These are phyloP conservation scores for Anthrax anthrax DNA, from an alignment of 2,888 invertebrate species.

Conservation along the genomic window DNA sequence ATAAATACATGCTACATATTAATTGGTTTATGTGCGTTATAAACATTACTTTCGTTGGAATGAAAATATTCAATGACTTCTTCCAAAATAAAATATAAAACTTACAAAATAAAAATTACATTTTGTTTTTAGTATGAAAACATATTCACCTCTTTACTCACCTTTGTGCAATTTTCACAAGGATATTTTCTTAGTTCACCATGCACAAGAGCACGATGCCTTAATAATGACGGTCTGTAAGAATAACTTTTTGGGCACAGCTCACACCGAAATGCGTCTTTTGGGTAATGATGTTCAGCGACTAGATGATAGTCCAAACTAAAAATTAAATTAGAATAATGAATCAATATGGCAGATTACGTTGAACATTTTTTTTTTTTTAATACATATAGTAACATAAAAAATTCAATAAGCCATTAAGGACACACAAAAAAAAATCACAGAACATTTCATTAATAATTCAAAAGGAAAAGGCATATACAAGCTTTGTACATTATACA, in stretches of 20 bases:
- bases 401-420: background rate
- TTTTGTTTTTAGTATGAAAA: background rate
- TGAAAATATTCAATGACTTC: too few species aligned
- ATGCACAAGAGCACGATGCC: constrained; percentile 69
- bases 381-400: background rate
- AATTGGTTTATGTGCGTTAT: too few species aligned
- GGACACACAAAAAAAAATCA: background rate
- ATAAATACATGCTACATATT: too few species aligned
- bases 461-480: background rate
- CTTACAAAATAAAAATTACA: too few species aligned
- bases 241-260: constrained; percentile 71
- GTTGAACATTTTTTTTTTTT: too few species aligned
- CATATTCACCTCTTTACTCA: constrained; percentile 30
- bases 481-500: too few species aligned
- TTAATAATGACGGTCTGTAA: constrained; percentile 63
- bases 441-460: background rate
- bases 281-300: constrained; percentile 60
- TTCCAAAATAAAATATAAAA: too few species aligned
- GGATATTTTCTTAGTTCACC: constrained; percentile 74
- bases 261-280: constrained; percentile 68
- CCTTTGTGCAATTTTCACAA: constrained; percentile 85
- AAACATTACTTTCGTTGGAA: too few species aligned
- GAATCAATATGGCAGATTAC: too few species aligned
- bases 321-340: constrained; percentile 27
- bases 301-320: constrained; percentile 76